Base-by-base conservation (phyloP, 2,113 vertebrate species). In the Laticauda laticaudata region DNA sequence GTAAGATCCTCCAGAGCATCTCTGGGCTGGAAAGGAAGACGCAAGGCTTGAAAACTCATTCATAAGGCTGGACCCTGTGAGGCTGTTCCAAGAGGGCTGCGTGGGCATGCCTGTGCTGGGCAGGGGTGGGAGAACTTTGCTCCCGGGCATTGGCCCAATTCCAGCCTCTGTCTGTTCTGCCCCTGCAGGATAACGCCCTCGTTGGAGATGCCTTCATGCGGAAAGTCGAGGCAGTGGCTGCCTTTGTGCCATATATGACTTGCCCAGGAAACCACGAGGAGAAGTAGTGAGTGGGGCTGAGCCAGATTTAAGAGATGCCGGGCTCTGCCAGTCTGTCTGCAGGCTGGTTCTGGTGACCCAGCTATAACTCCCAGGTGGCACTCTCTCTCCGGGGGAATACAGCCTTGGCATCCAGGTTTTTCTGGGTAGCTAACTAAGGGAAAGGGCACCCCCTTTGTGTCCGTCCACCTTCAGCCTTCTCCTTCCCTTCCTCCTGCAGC, bases 151-250 rank as follows among this genome's bases (percentile, higher is more conserved):
- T n/a, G 34, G 34, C 75, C 34, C 0, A 0, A 43, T 43, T 9
- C 75, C 69, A 81, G 18, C 34, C 15, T 6, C 51, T 7, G 24
- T 0, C 88, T 11, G 9, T 39, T 56, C 11, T 15, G 10, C 29
- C 6, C 75, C 48, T 20, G 34, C 39, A 99, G 98, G 97, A 98
- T 93, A 98, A 98, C 0, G 98, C 97, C 39, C 97, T 96, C 1
- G 97, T 99, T 0, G 98, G 98, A 43, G 98, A 99, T 29, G 98
- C 97, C 95, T 99, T 99, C 96, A 99, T 99, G 98, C 96, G 97
- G 85, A 98, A 98, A 96, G 98, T 99, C 0, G 98, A 99, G 92
- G 97, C 98, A 0, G 98, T 99, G 45, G 98, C 98, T 0, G 98
- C 98, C 91, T 98, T 97, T 24, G 96, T 98, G 55, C 98, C 98